Percentiles rank a stretch among this genome's conserved stretches.
Conservation (phyloP, 2,113 vertebrate species). For the Diadophis punctatus region DNA sequence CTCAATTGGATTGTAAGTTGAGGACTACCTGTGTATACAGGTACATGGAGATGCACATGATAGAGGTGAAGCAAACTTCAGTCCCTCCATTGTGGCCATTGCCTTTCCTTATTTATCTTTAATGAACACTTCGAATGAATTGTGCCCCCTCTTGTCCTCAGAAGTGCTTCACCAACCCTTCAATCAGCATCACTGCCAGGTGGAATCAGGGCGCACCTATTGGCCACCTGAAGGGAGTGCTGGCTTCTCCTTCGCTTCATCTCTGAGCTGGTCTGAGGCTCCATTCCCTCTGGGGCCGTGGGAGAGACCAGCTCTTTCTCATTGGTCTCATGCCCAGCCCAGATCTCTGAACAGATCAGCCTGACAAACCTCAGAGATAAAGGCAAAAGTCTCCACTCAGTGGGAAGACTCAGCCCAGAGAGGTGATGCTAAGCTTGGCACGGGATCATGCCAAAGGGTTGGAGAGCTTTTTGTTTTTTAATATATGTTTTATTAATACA, state of each 20-base stretch:
- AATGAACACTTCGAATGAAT: not conserved
- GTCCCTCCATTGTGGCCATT: not conserved
- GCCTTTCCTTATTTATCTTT: not conserved
- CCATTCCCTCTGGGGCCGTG: too few species aligned
- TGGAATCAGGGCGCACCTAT: too few species aligned
- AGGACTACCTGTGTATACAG: too few species aligned
- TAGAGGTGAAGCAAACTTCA: not conserved
- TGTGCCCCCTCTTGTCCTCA: too few species aligned
- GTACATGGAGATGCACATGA: not conserved
- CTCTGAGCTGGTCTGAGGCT: not conserved
- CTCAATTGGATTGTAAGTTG: too few species aligned
- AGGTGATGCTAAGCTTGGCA: not conserved
- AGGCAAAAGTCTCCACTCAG: too few species aligned
- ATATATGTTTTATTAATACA: too few species aligned
- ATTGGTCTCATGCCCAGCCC: too few species aligned
- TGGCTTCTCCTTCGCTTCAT: not conserved
- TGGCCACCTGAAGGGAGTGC: not conserved
- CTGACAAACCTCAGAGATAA: too few species aligned
- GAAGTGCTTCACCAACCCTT: not conserved
- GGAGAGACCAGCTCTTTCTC: too few species aligned
- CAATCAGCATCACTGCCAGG: not conserved
- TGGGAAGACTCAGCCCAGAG: not conserved
- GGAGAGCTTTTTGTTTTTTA: not conserved
- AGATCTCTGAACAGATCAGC: too few species aligned
- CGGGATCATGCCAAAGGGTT: not conserved